Conservation (phyloP, 2,888 invertebrate genomes). For the Agelastica alni region DNA sequence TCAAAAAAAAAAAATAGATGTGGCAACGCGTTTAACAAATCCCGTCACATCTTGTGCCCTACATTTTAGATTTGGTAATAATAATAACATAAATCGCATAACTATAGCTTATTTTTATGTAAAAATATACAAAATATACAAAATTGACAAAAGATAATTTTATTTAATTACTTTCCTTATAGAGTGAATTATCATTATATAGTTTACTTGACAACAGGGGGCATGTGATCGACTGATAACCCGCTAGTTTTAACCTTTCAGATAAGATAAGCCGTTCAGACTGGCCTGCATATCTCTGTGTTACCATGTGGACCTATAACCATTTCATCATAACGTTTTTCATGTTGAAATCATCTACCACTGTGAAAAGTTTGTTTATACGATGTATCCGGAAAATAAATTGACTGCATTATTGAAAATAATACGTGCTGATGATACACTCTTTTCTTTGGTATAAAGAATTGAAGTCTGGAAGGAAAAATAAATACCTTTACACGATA, state of each 20-base stretch:
- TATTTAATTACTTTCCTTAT: not conserved
- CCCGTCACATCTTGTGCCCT: constrained; percentile 7
- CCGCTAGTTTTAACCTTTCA: constrained; percentile 44
- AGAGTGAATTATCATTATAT: not conserved
- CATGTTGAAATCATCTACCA: too few relatives aligned
- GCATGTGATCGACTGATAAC: constrained; percentile 51
- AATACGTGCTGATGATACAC: too few relatives aligned
- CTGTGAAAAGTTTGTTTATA: too few relatives aligned
- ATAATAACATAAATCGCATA: not conserved
- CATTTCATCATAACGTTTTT: not conserved
- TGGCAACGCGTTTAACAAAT: not conserved
- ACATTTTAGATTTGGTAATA: constrained; percentile 7
- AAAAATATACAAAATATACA: constrained; percentile 1
- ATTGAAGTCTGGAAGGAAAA: too few relatives aligned
- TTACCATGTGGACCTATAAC: constrained; percentile 24
- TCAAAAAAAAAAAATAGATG: not conserved
- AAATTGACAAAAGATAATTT: not conserved
- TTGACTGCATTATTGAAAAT: too few relatives aligned
- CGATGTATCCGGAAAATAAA: too few relatives aligned
- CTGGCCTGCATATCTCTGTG: constrained; percentile 26
- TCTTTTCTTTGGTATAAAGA: too few relatives aligned
- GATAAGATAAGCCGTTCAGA: constrained; percentile 43
- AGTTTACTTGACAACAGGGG: constrained; percentile 46
- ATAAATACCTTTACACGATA: too few relatives aligned
- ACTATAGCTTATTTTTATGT: not conserved